Evolutionary conservation across 2,888 invertebrate genomes (phyloP).

Genomic region (Myopa testacea): DNA sequence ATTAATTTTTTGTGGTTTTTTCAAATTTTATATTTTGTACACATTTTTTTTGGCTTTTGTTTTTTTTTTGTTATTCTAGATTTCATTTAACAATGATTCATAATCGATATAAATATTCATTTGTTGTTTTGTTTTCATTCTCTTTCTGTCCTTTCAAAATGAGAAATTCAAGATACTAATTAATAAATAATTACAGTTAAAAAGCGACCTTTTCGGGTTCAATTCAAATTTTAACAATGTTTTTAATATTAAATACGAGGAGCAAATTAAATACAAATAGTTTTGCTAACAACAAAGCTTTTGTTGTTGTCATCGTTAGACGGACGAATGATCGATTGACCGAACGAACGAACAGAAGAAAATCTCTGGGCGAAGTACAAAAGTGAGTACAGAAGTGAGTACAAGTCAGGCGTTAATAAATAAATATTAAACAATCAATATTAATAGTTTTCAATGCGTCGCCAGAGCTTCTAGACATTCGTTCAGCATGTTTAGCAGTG

Average conservation of each 20-base stretch:
- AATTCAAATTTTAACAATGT: conserved; percentile 36
- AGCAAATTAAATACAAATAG: conserved; percentile 15
- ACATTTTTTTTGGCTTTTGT: conserved; percentile 27
- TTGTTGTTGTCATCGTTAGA: neutral
- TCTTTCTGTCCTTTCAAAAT: neutral
- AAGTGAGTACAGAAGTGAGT: conserved; percentile 61
- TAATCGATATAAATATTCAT: conserved; percentile 9
- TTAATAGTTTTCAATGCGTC: conserved; percentile 38
- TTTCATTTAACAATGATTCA: conserved; percentile 15
- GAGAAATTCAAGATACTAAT: neutral
- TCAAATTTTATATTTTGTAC: conserved; percentile 32
- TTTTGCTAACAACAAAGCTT: conserved; percentile 14
- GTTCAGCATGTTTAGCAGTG: conserved; percentile 40
- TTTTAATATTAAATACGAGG: conserved; percentile 23
- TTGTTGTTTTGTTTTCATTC: neutral
- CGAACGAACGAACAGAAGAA: neutral
- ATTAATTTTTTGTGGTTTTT: conserved; percentile 27
- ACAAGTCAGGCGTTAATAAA: conserved; percentile 54
- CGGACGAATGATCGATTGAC: neutral
- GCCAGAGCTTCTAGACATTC: no score
- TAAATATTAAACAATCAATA: conserved; percentile 41
- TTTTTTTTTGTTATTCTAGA: conserved; percentile 30
- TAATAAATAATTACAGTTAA: conserved; percentile 17
- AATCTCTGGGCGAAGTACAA: conserved; percentile 10
- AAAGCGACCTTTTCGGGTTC: conserved; percentile 10